Conservation (phyloP, 2,113 vertebrate species). For the Macrotis lagotis region DNA sequence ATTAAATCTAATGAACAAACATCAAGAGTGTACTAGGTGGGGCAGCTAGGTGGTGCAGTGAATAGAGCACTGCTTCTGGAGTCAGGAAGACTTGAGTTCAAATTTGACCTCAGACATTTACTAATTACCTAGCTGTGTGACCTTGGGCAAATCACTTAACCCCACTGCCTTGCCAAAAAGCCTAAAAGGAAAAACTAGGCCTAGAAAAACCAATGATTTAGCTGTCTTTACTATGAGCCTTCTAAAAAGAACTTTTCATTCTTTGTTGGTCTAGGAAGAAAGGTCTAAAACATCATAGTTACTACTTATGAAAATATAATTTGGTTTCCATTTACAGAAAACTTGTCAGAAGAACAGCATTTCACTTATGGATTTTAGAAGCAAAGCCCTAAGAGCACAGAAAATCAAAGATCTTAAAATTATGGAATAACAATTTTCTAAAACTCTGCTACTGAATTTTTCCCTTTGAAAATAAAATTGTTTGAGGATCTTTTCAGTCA, state of each 20-base stretch:
- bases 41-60: too few relatives aligned
- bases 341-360: not conserved
- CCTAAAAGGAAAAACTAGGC: too few relatives aligned
- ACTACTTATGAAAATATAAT: not conserved
- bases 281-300: not conserved
- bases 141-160: too few relatives aligned
- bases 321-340: not conserved
- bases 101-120: too few relatives aligned
- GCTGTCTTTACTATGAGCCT: not conserved
- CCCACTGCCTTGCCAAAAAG: too few relatives aligned
- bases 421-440: not conserved
- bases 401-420: not conserved
- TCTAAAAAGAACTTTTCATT: not conserved
- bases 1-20: not conserved
- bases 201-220: not conserved
- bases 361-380: not conserved
- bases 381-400: not conserved
- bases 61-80: too few relatives aligned
- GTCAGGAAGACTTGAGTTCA: too few relatives aligned
- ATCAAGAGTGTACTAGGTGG: not conserved
- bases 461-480: not conserved
- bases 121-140: too few relatives aligned
- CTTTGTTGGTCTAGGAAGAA: not conserved
- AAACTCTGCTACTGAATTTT: not conserved
- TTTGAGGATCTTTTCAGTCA: not conserved